Evolutionary conservation across 2,113 vertebrate species (phyloP), one percentile per base, ranked within the genome.

Genomic region (Cheilinus undulatus): DNA sequence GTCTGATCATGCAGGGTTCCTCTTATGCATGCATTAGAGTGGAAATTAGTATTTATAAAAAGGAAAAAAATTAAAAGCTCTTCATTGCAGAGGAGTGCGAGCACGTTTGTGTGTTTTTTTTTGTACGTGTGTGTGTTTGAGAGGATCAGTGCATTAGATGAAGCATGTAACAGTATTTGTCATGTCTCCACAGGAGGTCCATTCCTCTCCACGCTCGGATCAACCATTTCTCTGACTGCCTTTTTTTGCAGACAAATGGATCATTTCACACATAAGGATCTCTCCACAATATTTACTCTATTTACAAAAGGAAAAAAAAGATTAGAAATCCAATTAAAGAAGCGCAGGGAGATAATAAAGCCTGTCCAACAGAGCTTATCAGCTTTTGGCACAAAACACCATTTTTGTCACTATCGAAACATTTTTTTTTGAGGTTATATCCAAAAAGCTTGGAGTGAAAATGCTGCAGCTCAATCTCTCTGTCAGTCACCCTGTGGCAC

Each of bases 161-260:
- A 84, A 88, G 87, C 89, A 84, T 88, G 84, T 84, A 87, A 91
- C 86, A 81, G 73, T 82, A 87, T 88, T 89, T 89, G 88, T 88
- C 87, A 89, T 83, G 80, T 91, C 84, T 79, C 83, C 76, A 48
- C 61, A 68, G 86, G 89, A 80, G 82, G 86, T 87, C 83, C 69
- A 68, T 83, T 80, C 45, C 69, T 85, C 78, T 84, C 61, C 69
- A 56, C 19, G 42, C 81, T 73, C 36, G 32, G 60, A 83, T 85
- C 69, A 80, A 28, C 70, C 2, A 5, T 67, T n/a, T 56, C 61
- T 80, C 65, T 38, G 59, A 49, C 72, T 69, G 67, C 24, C 57
- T 72, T 69, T 45, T 45, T 8, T 70, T 63, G 50, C 15, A 63
- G 59, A 82, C 68, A 57, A 76, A 88, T 45, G 73, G 53, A 84